Evolutionary conservation across 2,888 invertebrate genomes (phyloP), one percentile per base, ranked within the genome.

Genomic region (Heteromurus nitidus): DNA sequence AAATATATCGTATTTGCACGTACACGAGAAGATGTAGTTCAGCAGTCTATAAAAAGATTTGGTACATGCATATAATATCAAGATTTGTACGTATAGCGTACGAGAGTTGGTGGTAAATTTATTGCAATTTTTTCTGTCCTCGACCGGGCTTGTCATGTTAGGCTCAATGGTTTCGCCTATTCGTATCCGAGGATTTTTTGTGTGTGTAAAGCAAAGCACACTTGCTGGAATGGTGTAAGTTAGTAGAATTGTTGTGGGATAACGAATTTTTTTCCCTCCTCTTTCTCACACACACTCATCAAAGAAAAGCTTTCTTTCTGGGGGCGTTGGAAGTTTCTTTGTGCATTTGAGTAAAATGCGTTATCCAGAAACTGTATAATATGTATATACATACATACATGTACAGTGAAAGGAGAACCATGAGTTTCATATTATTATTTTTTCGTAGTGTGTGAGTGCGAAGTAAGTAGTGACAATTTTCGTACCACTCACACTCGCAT

Each of bases 81-180:
- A 53, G 53, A 53, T 18, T 9, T 53, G 24, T 20, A 22, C 53
- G 53, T n/a, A n/a, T n/a, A n/a, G n/a, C n/a, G n/a, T n/a, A n/a
- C n/a, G n/a, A n/a, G n/a, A 22, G 18, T 53, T 53, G 22, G 53
- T 53, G 53, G 53, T 22, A 53, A 53, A 53, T 53, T 53, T 53
- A 53, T 53, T 53, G 22, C 53, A 22, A 53, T 2, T 20, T 24
- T 53, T 20, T 53, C 22, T 22, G 24, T 20, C 53, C 53, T 53
- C 5, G 5, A n/a, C n/a, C n/a, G n/a, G n/a, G n/a, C 47, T 47
- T 16, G 53, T 53, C 53, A 20, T 22, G 22, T 20, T n/a, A n/a
- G n/a, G n/a, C 47, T 47, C 11, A 16, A 16, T 47, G 47, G n/a
- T n/a, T n/a, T n/a, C n/a, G n/a, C n/a, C n/a, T n/a, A n/a, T n/a